Percentiles rank a stretch among this genome's conserved stretches.
These are phyloP conservation scores for Dryobates pubescens DNA, from an alignment of 2,797 vertebrate species.

Conservation along the genomic window DNA sequence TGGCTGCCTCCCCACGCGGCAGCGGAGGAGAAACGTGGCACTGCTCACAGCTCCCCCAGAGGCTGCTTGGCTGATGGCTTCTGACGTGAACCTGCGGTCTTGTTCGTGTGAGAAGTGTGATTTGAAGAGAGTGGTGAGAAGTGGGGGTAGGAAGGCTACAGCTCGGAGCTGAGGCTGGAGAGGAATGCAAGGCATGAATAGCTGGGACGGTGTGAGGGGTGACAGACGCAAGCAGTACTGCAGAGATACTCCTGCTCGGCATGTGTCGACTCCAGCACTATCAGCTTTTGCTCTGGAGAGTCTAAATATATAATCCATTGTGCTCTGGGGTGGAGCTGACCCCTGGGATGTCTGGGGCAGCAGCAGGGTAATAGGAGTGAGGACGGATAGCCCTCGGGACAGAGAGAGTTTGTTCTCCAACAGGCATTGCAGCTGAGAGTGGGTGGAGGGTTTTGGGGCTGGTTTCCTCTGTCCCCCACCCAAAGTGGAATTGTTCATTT, in stretches of 20 bases:
- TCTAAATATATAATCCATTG: slow-evolving; percentile 30
- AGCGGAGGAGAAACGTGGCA: slow-evolving; percentile 21
- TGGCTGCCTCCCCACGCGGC: neutral
- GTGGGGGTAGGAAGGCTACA: slow-evolving; percentile 5
- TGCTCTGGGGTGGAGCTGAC: slow-evolving; percentile 35
- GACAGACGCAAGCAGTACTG: neutral
- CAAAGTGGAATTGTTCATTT: slow-evolving; percentile 5
- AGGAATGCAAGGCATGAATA: slow-evolving; percentile 4
- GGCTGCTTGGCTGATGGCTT: neutral
- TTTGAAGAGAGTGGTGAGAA: neutral
- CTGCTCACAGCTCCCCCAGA: slow-evolving; percentile 44
- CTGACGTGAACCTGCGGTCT: neutral
- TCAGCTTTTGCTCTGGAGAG: slow-evolving; percentile 3
- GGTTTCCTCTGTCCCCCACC: neutral
- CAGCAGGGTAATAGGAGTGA: neutral
- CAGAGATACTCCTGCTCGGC: neutral
- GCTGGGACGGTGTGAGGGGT: neutral
- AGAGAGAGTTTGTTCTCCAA: slow-evolving; percentile 34
- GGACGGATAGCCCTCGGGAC: neutral
- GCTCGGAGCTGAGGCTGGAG: neutral
- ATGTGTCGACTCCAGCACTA: neutral
- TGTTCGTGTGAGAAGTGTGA: neutral
- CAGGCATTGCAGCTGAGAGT: neutral
- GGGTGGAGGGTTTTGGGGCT: neutral
- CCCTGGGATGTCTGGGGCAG: slow-evolving; percentile 26